Base-by-base conservation (phyloP, 2,797 vertebrate species). In the Psittacula derbiana region DNA sequence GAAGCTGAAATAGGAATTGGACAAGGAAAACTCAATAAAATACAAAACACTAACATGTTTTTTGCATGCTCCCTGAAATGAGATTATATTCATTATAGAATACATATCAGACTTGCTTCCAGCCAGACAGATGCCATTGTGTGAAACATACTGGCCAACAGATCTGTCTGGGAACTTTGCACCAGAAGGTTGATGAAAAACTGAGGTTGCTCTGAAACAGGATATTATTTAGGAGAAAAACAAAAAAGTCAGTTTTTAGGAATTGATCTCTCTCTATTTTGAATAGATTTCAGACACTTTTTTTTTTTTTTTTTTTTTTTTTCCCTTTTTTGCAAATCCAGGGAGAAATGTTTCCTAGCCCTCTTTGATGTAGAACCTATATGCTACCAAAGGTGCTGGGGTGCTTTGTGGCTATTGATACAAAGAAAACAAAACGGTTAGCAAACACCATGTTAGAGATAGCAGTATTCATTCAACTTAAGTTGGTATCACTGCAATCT, bases 21-120 rank as follows among this genome's bases (percentile, higher is more conserved):
- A 64, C n/a, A 91, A 80, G 60, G 53, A 92, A 96, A 93, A 90
- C 43, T 70, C 57, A 85, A 11, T 70, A 73, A 93, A 82, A 69
- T 65, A 88, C 8, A 80, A 80, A 91, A 27, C 24, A 60, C 11
- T 87, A 73, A 61, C 3, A 6, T 31, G 15, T 55, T 72, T 82
- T 88, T 80, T 76, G 20, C 5, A 17, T 41, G 40, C 33, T 69
- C 38, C 25, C 16, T 58, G 17, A 52, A 5, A 53, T 0, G 4
- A 71, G 16, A 44, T 78, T 24, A 46, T n/a, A 23, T 11, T 80
- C 18, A 61, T 80, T 90, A 75, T 0, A 3, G 38, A 85, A 38
- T 71, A 88, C 1, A 12, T 60, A 91, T 57, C 80, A 83, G 50
- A 81, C 15, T 87, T 89, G 61, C 44, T 94, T 93, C 72, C 67